Evolutionary conservation across 2,113 vertebrate species (phyloP).

Genomic region (Phocoena phocoena): DNA sequence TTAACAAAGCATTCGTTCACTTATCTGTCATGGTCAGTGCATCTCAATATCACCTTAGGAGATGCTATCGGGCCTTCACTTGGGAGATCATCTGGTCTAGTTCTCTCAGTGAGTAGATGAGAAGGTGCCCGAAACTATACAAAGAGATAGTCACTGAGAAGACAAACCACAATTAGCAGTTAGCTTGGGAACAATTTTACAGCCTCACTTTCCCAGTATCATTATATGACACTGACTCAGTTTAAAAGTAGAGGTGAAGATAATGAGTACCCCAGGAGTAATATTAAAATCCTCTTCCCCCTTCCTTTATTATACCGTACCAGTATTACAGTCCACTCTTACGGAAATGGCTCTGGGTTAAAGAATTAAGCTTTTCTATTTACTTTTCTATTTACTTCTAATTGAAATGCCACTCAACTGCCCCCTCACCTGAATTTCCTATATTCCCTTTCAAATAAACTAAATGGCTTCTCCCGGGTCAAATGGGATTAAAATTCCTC

Average conservation of each 20-base stretch:
- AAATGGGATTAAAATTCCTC: background rate
- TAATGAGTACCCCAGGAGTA: background rate
- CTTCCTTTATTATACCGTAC: background rate
- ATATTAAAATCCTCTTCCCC: background rate
- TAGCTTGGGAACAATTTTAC: background rate
- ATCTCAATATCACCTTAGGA: background rate
- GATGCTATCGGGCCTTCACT: background rate
- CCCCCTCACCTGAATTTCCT: background rate
- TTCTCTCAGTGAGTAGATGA: background rate
- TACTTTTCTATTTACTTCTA: background rate
- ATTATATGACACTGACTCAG: background rate
- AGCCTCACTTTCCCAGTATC: background rate
- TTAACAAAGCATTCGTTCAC: background rate
- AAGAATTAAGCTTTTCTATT: background rate
- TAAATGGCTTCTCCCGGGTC: background rate
- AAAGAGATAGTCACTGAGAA: background rate
- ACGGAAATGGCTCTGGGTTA: background rate
- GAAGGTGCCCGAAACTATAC: background rate
- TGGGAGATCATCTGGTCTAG: background rate
- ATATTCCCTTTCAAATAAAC: background rate
- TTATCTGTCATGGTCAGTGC: background rate
- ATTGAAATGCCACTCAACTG: background rate
- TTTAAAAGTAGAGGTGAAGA: background rate
- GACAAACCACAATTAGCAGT: background rate
- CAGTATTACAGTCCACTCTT: background rate